phyloP scores from a whole-genome alignment of 2,888 invertebrate species.

The Polydrusus pterygomalis region DNA sequence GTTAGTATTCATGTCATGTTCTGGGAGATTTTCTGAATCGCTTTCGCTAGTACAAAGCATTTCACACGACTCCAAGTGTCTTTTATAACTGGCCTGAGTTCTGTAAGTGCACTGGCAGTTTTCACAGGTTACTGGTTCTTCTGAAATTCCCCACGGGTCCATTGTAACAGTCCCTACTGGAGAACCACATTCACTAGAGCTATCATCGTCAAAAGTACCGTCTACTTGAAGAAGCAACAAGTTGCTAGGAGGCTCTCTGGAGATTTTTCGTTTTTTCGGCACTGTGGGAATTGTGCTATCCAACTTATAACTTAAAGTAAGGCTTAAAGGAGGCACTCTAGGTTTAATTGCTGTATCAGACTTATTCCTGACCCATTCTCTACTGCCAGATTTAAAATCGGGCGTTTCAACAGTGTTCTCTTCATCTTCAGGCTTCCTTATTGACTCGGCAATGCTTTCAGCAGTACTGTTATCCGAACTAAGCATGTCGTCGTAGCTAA shows the following conservation, averaged over 20 bases:
- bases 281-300: conserved; percentile 78
- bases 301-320: conserved; percentile 82
- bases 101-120: conserved; percentile 91
- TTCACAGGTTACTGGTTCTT: conserved; percentile 89
- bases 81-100: conserved; percentile 86
- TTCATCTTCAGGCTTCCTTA: conserved; percentile 68
- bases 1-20: conserved; percentile 33
- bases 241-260: conserved; percentile 69
- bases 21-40: conserved; percentile 78
- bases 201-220: conserved; percentile 74
- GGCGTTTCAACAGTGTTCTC: conserved; percentile 74
- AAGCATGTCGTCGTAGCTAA: conserved; percentile 80
- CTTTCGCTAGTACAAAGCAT: conserved; percentile 88
- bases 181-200: conserved; percentile 73
- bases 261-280: conserved; percentile 80
- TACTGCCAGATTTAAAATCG: conserved; percentile 68
- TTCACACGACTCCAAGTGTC: conserved; percentile 86
- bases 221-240: conserved; percentile 74
- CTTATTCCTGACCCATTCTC: conserved; percentile 79
- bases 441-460: conserved; percentile 66
- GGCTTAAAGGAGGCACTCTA: conserved; percentile 71
- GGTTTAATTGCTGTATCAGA: conserved; percentile 77
- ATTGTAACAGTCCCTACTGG: conserved; percentile 60
- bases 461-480: conserved; percentile 75
- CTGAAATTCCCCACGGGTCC: conserved; percentile 71